Evolutionary conservation across 53 echinoderm and acorn worm genomes (phyloP), one percentile per base, ranked within the genome.

Genomic region (Arbacia lixula): DNA sequence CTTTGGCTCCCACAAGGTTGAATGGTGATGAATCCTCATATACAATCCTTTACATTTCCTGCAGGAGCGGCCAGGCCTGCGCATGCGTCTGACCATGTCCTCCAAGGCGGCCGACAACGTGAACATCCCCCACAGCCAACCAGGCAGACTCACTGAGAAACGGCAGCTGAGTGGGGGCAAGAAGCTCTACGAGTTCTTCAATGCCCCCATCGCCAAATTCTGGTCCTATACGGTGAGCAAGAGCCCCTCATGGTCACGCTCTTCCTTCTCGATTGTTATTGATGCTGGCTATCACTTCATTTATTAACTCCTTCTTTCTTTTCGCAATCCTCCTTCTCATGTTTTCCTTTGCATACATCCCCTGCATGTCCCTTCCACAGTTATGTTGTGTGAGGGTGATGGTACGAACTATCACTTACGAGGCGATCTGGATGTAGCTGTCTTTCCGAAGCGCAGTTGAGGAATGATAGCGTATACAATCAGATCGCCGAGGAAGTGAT

Each of bases 111-210:
- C 20, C 20, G 52, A 74, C 46, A 46, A 46, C 46, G 14, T 46
- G 8, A 66, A 20, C 67, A 26, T 11, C 57, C 10, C 10, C 57
- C 10, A 20, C 12, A 20, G n/a, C 57, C 21, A 5, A 5, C 57
- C 57, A 5, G 5, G 5, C 57, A 56, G 57, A 20, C 46, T 29
- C 3, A 63, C 36, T 19, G 64, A 75, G 50, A 88, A 84, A 66
- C 61, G 85, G 83, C 92, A 95, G 84, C 87, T 99, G 12, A 90
- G 88, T n/a, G 62, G 90, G 12, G 89, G 94, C 36, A 99, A 99
- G 92, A 99, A 99, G 86, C 69, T 99, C 68, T 91, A 94, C 60
- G 99, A 99, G 83, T 99, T 99, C 89, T 99, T 92, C 94, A 94
- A 87, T 65, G 94, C 99, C 16, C 99, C 99, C 5, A 92, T 99